Evolutionary conservation across 1,140 invertebrate genomes (phyloP).

Genomic region (Neomicropteryx cornuta): DNA sequence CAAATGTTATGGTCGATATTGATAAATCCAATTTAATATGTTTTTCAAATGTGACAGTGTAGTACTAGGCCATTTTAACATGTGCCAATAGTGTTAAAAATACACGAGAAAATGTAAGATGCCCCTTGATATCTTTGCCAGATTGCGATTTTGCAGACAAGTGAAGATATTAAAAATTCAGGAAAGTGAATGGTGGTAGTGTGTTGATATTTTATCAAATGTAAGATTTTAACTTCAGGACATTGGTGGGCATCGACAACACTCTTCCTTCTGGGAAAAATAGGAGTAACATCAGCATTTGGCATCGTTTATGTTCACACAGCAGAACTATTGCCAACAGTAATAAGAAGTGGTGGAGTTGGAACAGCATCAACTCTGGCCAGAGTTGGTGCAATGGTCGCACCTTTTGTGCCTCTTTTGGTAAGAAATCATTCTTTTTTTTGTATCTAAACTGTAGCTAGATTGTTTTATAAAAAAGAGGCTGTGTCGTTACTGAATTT

Average conservation of each 20-base stretch:
- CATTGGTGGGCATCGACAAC: slow-evolving; percentile 37
- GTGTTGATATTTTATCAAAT: slow-evolving; percentile 23
- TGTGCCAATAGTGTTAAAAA: too few species aligned
- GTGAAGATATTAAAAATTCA: too few species aligned
- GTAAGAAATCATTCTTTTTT: slow-evolving; percentile 22
- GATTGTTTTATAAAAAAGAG: not conserved
- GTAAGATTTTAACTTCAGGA: slow-evolving; percentile 16
- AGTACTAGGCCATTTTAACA: too few species aligned
- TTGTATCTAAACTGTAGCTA: not conserved
- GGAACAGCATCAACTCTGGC: slow-evolving; percentile 48
- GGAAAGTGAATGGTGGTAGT: too few species aligned
- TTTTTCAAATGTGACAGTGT: too few species aligned
- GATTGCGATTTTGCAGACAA: too few species aligned
- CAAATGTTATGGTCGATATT: too few species aligned
- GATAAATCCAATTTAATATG: too few species aligned
- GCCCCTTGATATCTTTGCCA: too few species aligned
- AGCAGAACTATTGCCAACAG: slow-evolving; percentile 51
- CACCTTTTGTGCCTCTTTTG: slow-evolving; percentile 47
- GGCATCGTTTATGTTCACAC: slow-evolving; percentile 49
- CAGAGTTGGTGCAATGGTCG: slow-evolving; percentile 46
- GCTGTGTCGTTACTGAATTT: not conserved
- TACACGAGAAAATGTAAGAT: too few species aligned
- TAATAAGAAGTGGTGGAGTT: slow-evolving; percentile 43
- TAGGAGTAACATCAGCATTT: slow-evolving; percentile 49
- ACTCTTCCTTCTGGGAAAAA: slow-evolving; percentile 52